Evolutionary conservation across 2,113 vertebrate species (phyloP), one percentile per base, ranked within the genome.

Genomic region (Nothocercus julius): DNA sequence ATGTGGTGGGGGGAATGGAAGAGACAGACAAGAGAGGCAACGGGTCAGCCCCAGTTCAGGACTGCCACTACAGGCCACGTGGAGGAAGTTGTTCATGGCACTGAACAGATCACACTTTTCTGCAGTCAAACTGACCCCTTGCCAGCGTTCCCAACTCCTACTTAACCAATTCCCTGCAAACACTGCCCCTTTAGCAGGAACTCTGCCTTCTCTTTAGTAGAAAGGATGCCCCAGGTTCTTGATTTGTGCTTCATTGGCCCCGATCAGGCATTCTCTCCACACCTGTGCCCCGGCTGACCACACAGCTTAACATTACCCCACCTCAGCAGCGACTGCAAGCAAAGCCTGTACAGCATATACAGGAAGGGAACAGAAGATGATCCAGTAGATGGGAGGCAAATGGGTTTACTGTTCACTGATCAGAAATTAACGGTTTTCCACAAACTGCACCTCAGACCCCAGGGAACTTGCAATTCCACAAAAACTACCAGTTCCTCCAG

Each of bases 1-100:
- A 40, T 1, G 1, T 3, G 0, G 0, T 22, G 34, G 38, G 63
- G 89, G 62, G 72, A 66, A 82, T 4, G 2, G 70, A 30, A 61
- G 38, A 53, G 14, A 32, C 11, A 17, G 19, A 67, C 72, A 22
- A 22, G 22, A 21, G 73, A 87, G 17, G 44, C 30, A 77, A 75
- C 9, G 69, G 76, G 76, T 75, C 76, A 90, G 73, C 5, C 61
- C 17, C 40, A 42, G n/a, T 66, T 72, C 40, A 44, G 68, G 16
- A 53, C 45, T 64, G 76, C 42, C 56, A 59, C 36, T 54, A 28
- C 5, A 51, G 42, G 19, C 45, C 62, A 67, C 16, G 30, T 0
- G 1, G 36, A 77, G 45, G 38, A 4, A 69, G 6, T 12, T 42
- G 58, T 34, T 73, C 76, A 25, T 0, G 1, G n/a, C 63, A 61